Base-by-base conservation (phyloP, 2,113 vertebrate genomes). In the Garra rufa region DNA sequence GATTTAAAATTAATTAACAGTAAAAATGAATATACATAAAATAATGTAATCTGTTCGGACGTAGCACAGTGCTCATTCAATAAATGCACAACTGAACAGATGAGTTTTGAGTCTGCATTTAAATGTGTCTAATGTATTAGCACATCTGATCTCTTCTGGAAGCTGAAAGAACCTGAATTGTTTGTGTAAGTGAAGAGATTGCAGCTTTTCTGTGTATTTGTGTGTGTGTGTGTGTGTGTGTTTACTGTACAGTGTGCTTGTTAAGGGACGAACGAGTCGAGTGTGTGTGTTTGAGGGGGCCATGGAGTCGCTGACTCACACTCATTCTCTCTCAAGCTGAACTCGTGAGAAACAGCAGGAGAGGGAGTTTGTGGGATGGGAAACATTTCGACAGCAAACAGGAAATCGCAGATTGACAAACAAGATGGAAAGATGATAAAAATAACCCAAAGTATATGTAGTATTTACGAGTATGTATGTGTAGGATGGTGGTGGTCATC, bases 231-330 rank as follows among this genome's bases (percentile, higher is more conserved):
- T 63, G 74, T 79, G 63, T 73, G 52, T 75, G 65, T 86, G 61
- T 55, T 59, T 85, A 41, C 52, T 57, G 52, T 57, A 57, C 52
- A 61, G 61, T 69, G 28, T 41, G 52, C 34, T 43, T 59, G 52
- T 75, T 28, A 50, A 30, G 46, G 46, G 70, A 26, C n/a, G 43
- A 46, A 14, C 46, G 13, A 43, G 38, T 43, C 14, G 24, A 26
- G 38, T 57, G 46, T 69, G 69, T 59, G 28, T 44, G 57, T 28
- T n/a, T 48, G 80, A 77, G 73, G 48, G 82, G 81, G 75, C 61
- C 19, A 17, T 28, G 69, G 81, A 81, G 80, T 38, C 9, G 85
- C 85, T 87, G 85, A 87, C 76, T 87, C 85, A 84, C 38, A 38
- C 69, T 83, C 19, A 11, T 63, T n/a, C 43, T 82, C 65, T 82